Evolutionary conservation across 1,140 invertebrate species (phyloP), one percentile per base, ranked within the genome.

Genomic region (Drosophila arizonae): DNA sequence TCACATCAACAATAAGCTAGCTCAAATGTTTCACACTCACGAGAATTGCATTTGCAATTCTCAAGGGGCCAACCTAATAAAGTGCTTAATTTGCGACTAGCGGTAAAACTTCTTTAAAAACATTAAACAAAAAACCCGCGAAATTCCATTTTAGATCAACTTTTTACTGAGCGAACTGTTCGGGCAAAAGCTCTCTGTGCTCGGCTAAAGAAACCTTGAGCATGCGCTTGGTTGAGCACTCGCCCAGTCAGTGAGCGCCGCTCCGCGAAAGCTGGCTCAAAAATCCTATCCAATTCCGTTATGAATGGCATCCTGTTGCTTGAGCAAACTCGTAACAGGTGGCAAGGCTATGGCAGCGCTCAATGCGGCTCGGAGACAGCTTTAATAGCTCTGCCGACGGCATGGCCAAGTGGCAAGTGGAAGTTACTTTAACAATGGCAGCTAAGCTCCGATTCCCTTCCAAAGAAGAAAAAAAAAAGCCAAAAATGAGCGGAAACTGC

Each of bases 231-330:
- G 33, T 9, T 48, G 56, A 36, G 10, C 33, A 58, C 81, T 77
- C 48, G 11, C 5, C n/a, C 48, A 46, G 15, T 46, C 43, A 46
- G n/a, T 17, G 43, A 46, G 43, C 67, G 46, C 30, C 52, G 36
- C 36, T 46, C 46, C 24, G 15, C n/a, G 6, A 48, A 61, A 72
- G 50, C 71, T 13, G 21, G 21, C 55, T 76, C 57, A 26, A 41
- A 58, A 57, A 50, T 78, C 66, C 51, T 51, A 15, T 57, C 66
- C 51, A 56, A 15, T 57, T 72, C 26, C 66, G 68, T 84, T 80
- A 87, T 87, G 84, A 87, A 87, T 87, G 84, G 84, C 84, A 81
- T 87, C 82, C 84, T 87, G 84, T 87, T 87, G 84, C 84, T 84
- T 72, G 70, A 72, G 66, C 39, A 50, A 62, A 73, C 65, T 73